A percentile compares a stretch with the other conserved stretches of the same genome.
phyloP scores from a whole-genome alignment of 2,113 vertebrate species.

The Oncorhynchus clarkii region DNA sequence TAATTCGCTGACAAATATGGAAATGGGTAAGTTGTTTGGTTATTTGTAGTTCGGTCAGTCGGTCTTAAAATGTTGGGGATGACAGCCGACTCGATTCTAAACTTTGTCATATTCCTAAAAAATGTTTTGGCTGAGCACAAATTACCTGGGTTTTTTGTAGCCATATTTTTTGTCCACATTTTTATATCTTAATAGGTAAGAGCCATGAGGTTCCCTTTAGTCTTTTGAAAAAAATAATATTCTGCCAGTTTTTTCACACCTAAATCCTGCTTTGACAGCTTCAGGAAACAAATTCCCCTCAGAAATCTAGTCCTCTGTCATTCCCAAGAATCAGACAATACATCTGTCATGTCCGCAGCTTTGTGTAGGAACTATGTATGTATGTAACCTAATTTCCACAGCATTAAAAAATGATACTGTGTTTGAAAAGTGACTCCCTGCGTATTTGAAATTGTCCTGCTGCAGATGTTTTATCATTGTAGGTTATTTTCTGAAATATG shows the following conservation, averaged over 20 bases:
- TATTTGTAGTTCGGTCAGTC: constrained; percentile 11
- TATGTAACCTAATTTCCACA: constrained; percentile 16
- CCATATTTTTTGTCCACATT: too few species aligned
- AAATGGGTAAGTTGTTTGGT: constrained; percentile 35
- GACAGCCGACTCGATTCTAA: background rate
- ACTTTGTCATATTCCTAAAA: background rate
- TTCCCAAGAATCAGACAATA: background rate
- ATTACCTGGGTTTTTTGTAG: too few species aligned
- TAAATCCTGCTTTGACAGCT: background rate
- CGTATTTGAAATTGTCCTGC: background rate
- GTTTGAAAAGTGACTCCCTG: background rate
- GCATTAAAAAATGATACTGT: constrained; percentile 39
- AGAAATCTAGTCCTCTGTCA: constrained; percentile 1
- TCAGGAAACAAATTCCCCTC: background rate
- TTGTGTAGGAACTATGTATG: background rate
- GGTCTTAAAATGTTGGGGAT: constrained; percentile 1
- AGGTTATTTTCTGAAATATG: background rate
- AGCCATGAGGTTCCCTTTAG: background rate
- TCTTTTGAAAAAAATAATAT: background rate
- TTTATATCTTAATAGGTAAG: too few species aligned
- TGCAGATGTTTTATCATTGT: background rate
- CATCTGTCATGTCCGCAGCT: background rate
- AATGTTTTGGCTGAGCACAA: background rate
- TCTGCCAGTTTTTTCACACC: background rate
- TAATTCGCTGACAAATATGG: constrained; percentile 39